Conservation (phyloP, 2,888 invertebrate species). For the Campoplex capitator region DNA sequence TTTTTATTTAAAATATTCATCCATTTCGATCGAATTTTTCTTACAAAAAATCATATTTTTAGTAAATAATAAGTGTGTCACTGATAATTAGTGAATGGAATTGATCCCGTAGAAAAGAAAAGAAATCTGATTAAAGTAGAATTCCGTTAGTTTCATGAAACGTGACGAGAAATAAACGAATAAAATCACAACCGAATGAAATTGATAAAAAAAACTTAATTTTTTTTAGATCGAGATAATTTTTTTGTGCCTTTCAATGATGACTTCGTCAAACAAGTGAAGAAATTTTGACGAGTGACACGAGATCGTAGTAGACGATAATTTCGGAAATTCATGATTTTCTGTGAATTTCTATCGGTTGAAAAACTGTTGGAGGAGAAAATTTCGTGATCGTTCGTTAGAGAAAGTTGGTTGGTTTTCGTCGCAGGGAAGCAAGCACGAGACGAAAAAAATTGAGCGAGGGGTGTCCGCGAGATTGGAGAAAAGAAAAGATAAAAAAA, state of each 20-base stretch:
- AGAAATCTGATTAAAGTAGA: background rate
- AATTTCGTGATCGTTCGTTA: background rate
- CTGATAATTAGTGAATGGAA: background rate
- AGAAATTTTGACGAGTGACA: no score
- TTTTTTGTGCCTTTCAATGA: background rate
- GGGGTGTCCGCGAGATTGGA: background rate
- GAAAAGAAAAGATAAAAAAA: constrained; percentile 8
- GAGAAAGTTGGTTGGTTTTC: background rate
- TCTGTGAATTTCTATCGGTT: background rate
- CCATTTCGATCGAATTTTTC: background rate
- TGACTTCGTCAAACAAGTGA: no score
- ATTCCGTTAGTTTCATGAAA: background rate
- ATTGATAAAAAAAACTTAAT: background rate
- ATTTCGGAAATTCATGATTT: background rate
- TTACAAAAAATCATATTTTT: background rate
- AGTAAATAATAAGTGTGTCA: background rate
- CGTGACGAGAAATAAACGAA: background rate
- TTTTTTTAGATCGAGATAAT: background rate
- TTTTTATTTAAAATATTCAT: background rate
- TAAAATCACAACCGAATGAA: background rate
- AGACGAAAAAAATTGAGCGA: constrained; percentile 20
- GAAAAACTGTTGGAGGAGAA: background rate
- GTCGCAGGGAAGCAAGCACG: background rate
- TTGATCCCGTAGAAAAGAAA: background rate
- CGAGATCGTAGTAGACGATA: background rate